Evolutionary conservation across 2,888 invertebrate species (phyloP), one percentile per base, ranked within the genome.

Genomic region (Sinohyriopsis cumingii): DNA sequence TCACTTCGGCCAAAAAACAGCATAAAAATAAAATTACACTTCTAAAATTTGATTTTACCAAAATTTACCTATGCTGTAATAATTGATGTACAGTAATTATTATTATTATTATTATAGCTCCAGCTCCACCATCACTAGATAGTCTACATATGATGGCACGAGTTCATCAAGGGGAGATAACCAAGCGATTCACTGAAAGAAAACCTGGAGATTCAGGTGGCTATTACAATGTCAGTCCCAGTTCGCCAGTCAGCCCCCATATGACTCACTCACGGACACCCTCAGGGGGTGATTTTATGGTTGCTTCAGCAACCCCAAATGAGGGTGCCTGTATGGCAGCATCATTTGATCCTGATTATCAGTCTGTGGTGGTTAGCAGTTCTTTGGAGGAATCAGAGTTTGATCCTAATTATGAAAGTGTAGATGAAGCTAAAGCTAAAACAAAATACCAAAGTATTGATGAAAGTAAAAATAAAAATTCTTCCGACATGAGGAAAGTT

Each of bases 361-460:
- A 81, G 63, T 77, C 75, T 7, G 82, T 84, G n/a, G 71, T 75
- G 45, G 83, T 82, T 65, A 75, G 75, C 53, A 77, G 80, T 53
- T 65, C 75, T 7, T 74, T 77, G 19, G 67, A 61, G 55, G 63
- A 59, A 54, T 65, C 67, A 4, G 83, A 83, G 55, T 79, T 83
- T 63, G 86, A 86, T 72, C 86, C 86, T 7, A 85, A 86, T 72
- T 86, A 86, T 67, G 86, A 86, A 72, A 85, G 84, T 62, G 86
- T 86, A 9, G 85, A 86, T 61, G 86, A 86, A 68, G 82, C 82
- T 0, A 77, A 80, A 69, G 76, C 83, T n/a, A 82, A 81, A 71
- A 72, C 75, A 5, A 70, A 71, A 60, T 75, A 78, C 57, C 76
- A 77, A 61, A 76, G 77, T 65, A 72, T 79, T 15, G 71, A 77